A percentile compares a stretch with the other conserved stretches of the same genome.
Conservation (phyloP, 1,140 invertebrate species). For the Drosophila nigrodunni region DNA sequence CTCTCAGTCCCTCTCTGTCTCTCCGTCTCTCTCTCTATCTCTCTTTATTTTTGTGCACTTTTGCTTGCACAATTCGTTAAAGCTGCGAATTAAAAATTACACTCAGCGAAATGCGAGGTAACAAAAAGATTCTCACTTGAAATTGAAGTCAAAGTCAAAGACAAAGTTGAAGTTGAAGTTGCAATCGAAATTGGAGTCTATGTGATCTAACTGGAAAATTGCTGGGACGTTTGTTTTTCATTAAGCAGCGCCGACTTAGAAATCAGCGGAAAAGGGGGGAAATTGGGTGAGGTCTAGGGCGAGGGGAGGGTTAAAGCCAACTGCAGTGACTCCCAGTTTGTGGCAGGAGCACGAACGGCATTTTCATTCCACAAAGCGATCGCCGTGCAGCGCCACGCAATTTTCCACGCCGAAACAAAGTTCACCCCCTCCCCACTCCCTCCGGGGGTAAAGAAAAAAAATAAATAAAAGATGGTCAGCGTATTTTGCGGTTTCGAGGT, state of each 20-base stretch:
- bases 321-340: constrained; percentile 12
- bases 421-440: background rate
- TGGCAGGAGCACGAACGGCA: constrained; percentile 73
- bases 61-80: constrained; percentile 68
- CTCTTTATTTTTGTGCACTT: constrained; percentile 33
- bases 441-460: no score
- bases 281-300: background rate
- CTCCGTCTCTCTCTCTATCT: background rate
- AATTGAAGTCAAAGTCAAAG: background rate
- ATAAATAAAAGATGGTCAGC: constrained; percentile 49
- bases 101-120: constrained; percentile 60
- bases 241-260: constrained; percentile 45
- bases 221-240: constrained; percentile 80
- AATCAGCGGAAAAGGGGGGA: background rate
- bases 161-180: background rate
- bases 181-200: constrained; percentile 7
- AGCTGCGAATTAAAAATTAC: constrained; percentile 68
- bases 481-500: constrained; percentile 72
- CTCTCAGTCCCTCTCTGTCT: constrained; percentile 37
- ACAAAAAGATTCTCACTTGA: background rate
- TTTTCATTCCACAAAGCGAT: constrained; percentile 81
- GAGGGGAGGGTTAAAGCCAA: background rate
- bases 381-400: constrained; percentile 22
- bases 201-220: constrained; percentile 80
- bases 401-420: constrained; percentile 15